Conservation (phyloP, 2,113 vertebrate genomes). For the Cyprinodon tularosa region DNA sequence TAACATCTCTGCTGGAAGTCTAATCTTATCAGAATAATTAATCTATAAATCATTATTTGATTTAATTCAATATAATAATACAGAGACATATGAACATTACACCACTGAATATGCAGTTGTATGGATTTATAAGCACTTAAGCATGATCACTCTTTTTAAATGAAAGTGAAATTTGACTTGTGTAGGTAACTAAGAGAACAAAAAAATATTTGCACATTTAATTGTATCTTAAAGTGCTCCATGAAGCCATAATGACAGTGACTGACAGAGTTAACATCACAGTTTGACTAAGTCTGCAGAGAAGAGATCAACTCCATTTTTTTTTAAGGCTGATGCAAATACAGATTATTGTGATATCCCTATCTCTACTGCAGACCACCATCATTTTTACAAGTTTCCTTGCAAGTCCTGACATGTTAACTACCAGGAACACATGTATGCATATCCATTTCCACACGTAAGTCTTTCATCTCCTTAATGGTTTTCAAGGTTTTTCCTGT, state of each 20-base stretch:
- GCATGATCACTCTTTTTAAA: slow-evolving; percentile 3
- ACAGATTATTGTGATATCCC: no score
- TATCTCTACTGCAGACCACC: slow-evolving; percentile 10
- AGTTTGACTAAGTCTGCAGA: slow-evolving; percentile 13
- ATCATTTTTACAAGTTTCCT: slow-evolving; percentile 23
- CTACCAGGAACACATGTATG: background rate
- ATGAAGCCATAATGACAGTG: no score
- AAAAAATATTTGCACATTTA: slow-evolving; percentile 30
- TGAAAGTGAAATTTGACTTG: no score
- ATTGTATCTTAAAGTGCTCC: slow-evolving; percentile 25
- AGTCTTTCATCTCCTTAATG: slow-evolving; percentile 5
- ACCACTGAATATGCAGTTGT: no score
- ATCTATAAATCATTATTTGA: background rate
- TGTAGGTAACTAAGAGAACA: slow-evolving; percentile 11
- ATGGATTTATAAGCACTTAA: slow-evolving; percentile 1
- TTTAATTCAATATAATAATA: background rate
- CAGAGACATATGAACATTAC: background rate
- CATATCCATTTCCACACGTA: slow-evolving; percentile 21
- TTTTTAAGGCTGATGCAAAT: no score
- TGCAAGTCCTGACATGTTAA: slow-evolving; percentile 3
- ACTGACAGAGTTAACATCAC: slow-evolving; percentile 28
- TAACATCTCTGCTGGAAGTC: background rate
- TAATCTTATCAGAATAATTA: background rate
- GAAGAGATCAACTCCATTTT: no score
- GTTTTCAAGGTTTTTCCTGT: no score